These are phyloP conservation scores for Dryobotodes eremita DNA, from an alignment of 2,888 invertebrate genomes.

Conservation along the genomic window DNA sequence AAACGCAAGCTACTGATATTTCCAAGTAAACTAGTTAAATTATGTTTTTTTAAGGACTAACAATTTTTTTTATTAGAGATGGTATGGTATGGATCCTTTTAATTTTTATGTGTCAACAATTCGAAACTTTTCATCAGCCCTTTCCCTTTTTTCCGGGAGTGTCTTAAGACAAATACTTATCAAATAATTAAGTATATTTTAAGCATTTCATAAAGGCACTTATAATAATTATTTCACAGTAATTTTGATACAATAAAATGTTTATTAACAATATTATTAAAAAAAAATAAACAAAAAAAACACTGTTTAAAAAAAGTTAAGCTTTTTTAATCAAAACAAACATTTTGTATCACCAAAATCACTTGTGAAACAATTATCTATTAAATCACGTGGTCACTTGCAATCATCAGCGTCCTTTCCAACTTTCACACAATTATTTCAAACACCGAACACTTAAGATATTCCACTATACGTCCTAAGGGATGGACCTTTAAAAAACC, in stretches of 20 bases:
- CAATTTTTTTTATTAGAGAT: neutral
- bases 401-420: slow-evolving; percentile 63
- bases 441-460: slow-evolving; percentile 70
- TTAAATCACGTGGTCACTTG: slow-evolving; percentile 68
- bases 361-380: slow-evolving; percentile 70
- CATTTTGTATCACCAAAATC: slow-evolving; percentile 69
- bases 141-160: neutral
- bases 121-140: neutral
- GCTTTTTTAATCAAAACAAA: slow-evolving; percentile 48
- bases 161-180: neutral
- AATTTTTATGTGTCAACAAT: neutral
- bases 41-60: neutral
- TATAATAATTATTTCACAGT: slow-evolving; percentile 38
- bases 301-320: slow-evolving; percentile 1
- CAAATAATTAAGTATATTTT: neutral
- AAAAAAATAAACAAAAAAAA: neutral
- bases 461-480: slow-evolving; percentile 69
- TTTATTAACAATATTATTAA: slow-evolving; percentile 31
- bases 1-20: neutral
- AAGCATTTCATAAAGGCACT: neutral
- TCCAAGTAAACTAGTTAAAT: neutral
- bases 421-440: slow-evolving; percentile 70
- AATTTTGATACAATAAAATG: slow-evolving; percentile 54
- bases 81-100: neutral
- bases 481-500: slow-evolving; percentile 69